Conservation (phyloP, 2,888 invertebrate genomes). For the Amphipoea oculea region DNA sequence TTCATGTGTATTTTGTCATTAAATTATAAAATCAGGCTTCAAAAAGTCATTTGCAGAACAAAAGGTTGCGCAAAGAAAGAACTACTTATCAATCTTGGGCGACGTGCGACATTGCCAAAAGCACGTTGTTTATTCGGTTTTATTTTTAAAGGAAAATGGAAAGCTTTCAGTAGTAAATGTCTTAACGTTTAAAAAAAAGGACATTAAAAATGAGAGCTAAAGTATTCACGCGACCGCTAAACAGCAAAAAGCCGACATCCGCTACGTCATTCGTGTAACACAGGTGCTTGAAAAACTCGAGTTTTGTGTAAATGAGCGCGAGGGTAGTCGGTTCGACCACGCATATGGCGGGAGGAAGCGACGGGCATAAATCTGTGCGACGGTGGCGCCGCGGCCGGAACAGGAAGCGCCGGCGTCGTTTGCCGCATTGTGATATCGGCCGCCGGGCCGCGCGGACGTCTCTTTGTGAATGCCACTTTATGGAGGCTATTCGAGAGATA, state of each 20-base stretch:
- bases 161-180: conserved; percentile 10
- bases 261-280: conserved; percentile 78
- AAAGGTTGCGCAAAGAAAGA: neutral
- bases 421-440: conserved; percentile 90
- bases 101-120: neutral
- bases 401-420: conserved; percentile 89
- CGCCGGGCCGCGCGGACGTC: conserved; percentile 87
- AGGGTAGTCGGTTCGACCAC: conserved; percentile 79
- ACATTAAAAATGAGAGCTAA: conserved; percentile 33
- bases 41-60: neutral
- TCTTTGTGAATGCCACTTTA: conserved; percentile 87
- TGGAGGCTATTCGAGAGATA: conserved; percentile 85
- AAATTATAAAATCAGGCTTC: neutral
- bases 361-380: conserved; percentile 89
- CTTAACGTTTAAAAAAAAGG: conserved; percentile 36
- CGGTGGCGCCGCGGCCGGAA: conserved; percentile 89
- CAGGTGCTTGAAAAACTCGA: conserved; percentile 89
- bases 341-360: conserved; percentile 89
- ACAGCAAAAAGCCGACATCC: conserved; percentile 79
- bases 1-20: conserved; percentile 6
- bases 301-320: conserved; percentile 89
- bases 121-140: neutral
- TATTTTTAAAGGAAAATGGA: neutral
- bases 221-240: conserved; percentile 67
- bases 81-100: neutral